Evolutionary conservation across 2,888 invertebrate genomes (phyloP), one percentile per base, ranked within the genome.

Genomic region (Rambutsinella grinnellia): DNA sequence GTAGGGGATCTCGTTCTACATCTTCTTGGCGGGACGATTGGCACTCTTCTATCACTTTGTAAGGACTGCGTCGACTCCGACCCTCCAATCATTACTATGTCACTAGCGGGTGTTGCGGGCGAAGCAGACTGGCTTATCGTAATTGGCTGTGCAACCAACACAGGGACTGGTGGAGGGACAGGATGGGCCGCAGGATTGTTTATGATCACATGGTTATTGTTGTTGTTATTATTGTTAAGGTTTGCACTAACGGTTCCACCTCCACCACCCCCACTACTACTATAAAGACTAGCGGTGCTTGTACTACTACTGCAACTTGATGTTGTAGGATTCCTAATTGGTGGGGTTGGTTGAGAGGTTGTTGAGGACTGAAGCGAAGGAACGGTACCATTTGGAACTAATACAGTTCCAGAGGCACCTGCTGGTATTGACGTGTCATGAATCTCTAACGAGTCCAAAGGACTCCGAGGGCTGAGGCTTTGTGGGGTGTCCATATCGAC

Each of bases 401-500:
- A 60, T 10, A 67, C 74, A 54, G 66, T 67, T 67, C 60, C 74
- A 47, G 71, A 76, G 79, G 78, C 70, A 47, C 60, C 70, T 28
- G 83, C 84, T 74, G 79, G 79, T 47, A 81, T 79, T 47, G 74
- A 81, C 72, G 82, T 78, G 66, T 82, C 82, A 19, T 82, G 77
- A 47, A 79, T 71, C 54, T 83, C 84, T 71, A 85, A 81, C n/a
- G 80, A 83, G 69, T 85, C 85, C 68, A 82, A 83, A 75, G 87
- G 86, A 78, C 86, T 86, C 74, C 86, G 84, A 5, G 87, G 86
- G 56, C 86, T 85, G 26, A 86, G 81, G 78, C 85, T 85, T 69
- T 85, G 85, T 3, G 87, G 86, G 21, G 87, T 86, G 72, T 85
- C 86, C 81, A 85, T 84, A 79, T 85, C 86, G 76, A 88, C 89